These are phyloP conservation scores for Gerosis bhagava DNA, from an alignment of 2,888 invertebrate species.

Conservation along the genomic window DNA sequence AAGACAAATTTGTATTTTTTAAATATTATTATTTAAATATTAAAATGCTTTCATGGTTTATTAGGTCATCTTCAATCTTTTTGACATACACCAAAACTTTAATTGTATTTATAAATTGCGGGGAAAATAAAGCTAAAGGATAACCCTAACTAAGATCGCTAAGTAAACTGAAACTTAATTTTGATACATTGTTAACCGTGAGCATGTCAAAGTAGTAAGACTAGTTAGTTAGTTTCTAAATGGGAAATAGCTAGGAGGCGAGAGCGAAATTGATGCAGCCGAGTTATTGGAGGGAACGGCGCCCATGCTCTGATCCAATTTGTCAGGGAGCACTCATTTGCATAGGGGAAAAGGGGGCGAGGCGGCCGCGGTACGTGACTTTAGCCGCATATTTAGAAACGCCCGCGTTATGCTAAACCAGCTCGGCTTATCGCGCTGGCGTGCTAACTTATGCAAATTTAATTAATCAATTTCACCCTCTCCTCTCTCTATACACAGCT, in stretches of 20 bases:
- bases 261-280: conserved; percentile 53
- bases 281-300: conserved; percentile 47
- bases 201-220: too few species aligned
- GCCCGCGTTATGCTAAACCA: conserved; percentile 42
- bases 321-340: conserved; percentile 64
- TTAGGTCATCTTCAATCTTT: too few species aligned
- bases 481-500: conserved; percentile 42
- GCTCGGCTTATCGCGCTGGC: conserved; percentile 58
- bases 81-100: too few species aligned
- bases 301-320: conserved; percentile 56
- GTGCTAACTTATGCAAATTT: conserved; percentile 78
- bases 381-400: conserved; percentile 58
- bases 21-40: too few species aligned
- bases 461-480: conserved; percentile 75
- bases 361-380: conserved; percentile 61
- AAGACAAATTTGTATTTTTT: too few species aligned
- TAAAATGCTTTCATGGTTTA: too few species aligned
- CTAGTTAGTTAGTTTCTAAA: conserved; percentile 4
- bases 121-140: too few species aligned
- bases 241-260: conserved; percentile 28
- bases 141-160: too few species aligned
- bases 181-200: too few species aligned
- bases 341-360: conserved; percentile 46
- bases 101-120: too few species aligned
- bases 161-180: too few species aligned